Evolutionary conservation across 2,888 invertebrate species (phyloP), one percentile per base, ranked within the genome.

Genomic region (Acleris emargana): DNA sequence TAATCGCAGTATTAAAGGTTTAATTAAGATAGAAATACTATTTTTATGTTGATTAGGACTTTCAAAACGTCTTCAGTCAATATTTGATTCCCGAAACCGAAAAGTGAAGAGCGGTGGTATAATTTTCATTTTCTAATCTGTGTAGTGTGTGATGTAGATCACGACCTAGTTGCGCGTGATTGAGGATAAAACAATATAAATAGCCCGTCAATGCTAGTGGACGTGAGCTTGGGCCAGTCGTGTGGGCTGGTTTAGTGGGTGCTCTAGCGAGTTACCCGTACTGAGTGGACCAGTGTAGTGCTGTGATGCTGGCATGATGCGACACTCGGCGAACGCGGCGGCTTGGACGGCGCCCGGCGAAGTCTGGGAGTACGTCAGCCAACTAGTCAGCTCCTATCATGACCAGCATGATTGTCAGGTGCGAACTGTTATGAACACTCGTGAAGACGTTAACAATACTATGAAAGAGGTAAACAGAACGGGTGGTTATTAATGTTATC

Each of bases 361-460:
- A 76, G 93, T 94, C 73, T 95, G 95, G 95, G 95, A 95, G 87
- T 94, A 94, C 80, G 94, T 95, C 83, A 94, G 93, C 82, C 94
- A 94, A 77, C 91, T 95, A 71, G 94, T 95, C 82, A 94, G 93
- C 86, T 93, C 93, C 54, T 94, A 94, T 77, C 93, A 93, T 79
- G 91, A 93, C 69, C 93, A 93, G 73, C 93, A 93, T 73, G 86
- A 93, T 72, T 87, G 89, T 75, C 91, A 91, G 90, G 90, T 91
- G 81, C 72, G 72, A 69, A 50, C 68, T 17, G 45, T 45, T 45
- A 45, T 45, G 17, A 45, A 45, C 45, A 45, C 38, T 17, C 6
- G 16, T n/a, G 45, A 45, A 17, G 45, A 45, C 17, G 45, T 45
- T 7, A 45, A 17, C n/a, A 45, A 45, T 45, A 17, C n/a, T n/a